Conservation (phyloP, 2,797 vertebrate genomes). For the Muraenolepis orangiensis region DNA sequence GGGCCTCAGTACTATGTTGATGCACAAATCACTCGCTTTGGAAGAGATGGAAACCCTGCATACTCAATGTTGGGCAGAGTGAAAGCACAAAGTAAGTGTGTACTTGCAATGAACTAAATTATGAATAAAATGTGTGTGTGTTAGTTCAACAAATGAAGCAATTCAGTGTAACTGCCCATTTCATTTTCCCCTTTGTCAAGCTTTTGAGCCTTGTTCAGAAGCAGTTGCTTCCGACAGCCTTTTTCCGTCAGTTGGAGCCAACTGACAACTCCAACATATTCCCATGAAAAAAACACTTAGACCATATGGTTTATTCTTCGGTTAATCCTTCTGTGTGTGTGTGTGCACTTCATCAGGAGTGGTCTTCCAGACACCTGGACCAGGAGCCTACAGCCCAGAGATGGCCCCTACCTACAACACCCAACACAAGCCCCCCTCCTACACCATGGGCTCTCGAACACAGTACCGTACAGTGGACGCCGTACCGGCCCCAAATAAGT, state of each 20-base stretch:
- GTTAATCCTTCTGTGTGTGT: conserved; percentile 24
- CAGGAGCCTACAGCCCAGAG: conserved; percentile 82
- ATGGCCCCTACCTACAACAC: conserved; percentile 63
- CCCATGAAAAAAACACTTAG: background rate
- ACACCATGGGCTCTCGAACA: conserved; percentile 79
- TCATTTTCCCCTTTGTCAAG: background rate
- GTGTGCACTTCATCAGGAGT: conserved; percentile 55
- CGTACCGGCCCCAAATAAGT: conserved; percentile 80
- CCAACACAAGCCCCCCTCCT: conserved; percentile 75
- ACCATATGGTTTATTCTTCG: conserved; percentile 27
- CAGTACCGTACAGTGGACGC: conserved; percentile 65
- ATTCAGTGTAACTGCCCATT: background rate
- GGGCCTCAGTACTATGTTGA: conserved; percentile 81
- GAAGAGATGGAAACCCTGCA: conserved; percentile 76
- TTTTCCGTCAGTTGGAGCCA: conserved; percentile 21
- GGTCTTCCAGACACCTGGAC: conserved; percentile 76
- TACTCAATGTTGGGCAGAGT: conserved; percentile 79
- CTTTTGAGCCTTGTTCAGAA: background rate
- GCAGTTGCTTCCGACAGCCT: conserved; percentile 23
- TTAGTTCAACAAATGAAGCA: background rate
- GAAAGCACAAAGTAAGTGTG: conserved; percentile 62
- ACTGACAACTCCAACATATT: conserved; percentile 31
- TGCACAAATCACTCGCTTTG: conserved; percentile 81
- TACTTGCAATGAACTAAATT: background rate
- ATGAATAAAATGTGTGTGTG: background rate